A percentile compares a stretch with the other conserved stretches of the same genome.
Evolutionary conservation across 2,797 vertebrate genomes (phyloP).

Genomic region (Zenarchopterus dispar): DNA sequence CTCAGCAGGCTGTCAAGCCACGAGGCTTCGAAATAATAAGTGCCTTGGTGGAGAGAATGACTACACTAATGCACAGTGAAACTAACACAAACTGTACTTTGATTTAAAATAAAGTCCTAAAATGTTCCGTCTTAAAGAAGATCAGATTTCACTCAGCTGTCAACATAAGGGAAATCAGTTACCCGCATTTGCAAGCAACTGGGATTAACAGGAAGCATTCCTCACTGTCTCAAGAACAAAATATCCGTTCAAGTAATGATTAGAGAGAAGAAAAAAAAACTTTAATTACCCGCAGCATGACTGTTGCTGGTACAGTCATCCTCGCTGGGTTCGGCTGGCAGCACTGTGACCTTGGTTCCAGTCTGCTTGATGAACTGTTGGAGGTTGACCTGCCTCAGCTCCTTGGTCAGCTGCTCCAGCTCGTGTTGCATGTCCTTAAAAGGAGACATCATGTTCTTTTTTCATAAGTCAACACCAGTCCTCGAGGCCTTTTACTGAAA

Average conservation of each 20-base stretch:
- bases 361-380: constrained; percentile 99
- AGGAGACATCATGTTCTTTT: constrained; percentile 1
- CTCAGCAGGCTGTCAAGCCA: constrained; percentile 40
- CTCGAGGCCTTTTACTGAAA: too few relatives aligned
- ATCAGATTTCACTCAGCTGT: constrained; percentile 1
- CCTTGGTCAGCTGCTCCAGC: constrained; percentile 96
- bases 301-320: constrained; percentile 80
- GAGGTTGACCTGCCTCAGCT: constrained; percentile 96
- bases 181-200: too few relatives aligned
- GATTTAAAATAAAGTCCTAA: neutral
- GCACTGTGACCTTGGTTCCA: constrained; percentile 95
- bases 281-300: constrained; percentile 77
- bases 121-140: neutral
- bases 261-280: neutral
- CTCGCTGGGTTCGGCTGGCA: constrained; percentile 91
- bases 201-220: too few relatives aligned
- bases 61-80: constrained; percentile 10
- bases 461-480: too few relatives aligned
- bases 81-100: constrained; percentile 10
- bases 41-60: constrained; percentile 14
- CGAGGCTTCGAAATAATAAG: constrained; percentile 36
- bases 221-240: too few relatives aligned
- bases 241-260: neutral
- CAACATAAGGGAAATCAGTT: neutral
- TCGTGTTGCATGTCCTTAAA: constrained; percentile 93